Conservation (phyloP, 2,888 invertebrate genomes). For the Amblyteles armatorius region DNA sequence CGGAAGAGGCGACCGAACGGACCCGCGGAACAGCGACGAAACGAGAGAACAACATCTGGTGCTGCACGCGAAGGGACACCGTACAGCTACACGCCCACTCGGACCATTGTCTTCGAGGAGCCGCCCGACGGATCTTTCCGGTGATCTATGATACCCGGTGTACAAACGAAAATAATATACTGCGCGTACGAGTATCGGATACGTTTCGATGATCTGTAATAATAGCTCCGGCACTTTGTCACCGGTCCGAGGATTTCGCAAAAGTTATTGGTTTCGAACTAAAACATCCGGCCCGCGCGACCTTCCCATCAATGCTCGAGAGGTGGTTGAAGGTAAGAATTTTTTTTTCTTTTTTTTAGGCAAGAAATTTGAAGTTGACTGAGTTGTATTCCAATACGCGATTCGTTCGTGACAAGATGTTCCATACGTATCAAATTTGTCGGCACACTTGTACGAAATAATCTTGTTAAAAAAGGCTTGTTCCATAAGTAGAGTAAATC, state of each 20-base stretch:
- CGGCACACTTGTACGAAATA: no score
- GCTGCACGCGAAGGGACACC: conserved; percentile 39
- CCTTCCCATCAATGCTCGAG: not conserved
- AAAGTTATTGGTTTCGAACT: not conserved
- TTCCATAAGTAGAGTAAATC: no score
- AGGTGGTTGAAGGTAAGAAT: not conserved
- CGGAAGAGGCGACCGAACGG: not conserved
- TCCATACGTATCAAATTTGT: no score
- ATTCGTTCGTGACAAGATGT: no score
- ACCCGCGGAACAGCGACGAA: not conserved
- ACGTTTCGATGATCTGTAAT: conserved; percentile 2
- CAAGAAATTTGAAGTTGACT: not conserved
- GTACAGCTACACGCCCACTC: conserved; percentile 29
- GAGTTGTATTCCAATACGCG: no score
- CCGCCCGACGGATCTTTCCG: conserved; percentile 1
- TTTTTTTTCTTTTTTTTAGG: not conserved
- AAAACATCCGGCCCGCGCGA: not conserved
- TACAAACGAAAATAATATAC: conserved; percentile 28
- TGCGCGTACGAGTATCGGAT: conserved; percentile 20
- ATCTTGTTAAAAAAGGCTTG: no score
- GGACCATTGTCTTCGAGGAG: conserved; percentile 30
- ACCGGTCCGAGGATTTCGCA: not conserved
- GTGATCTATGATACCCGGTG: conserved; percentile 21
- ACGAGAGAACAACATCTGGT: conserved; percentile 55
- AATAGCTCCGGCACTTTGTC: not conserved